Conservation (phyloP, 2,888 invertebrate species). For the Melieria omissa region DNA sequence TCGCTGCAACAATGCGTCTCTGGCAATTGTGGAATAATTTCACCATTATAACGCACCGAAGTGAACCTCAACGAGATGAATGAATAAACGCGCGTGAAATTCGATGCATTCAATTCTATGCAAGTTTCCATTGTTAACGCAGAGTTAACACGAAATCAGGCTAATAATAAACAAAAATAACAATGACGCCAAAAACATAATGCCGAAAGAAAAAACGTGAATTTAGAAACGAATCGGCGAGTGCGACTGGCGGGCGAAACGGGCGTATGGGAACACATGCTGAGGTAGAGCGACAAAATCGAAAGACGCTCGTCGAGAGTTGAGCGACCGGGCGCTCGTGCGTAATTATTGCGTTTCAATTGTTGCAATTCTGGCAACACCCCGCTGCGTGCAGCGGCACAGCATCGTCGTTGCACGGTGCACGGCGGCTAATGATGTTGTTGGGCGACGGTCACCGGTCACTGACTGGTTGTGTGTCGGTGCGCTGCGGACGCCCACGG, state of each 20-base stretch:
- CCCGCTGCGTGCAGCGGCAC: conserved; percentile 34
- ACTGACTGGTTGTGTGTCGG: neutral
- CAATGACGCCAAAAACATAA: conserved; percentile 15
- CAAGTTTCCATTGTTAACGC: too few relatives aligned
- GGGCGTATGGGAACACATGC: neutral
- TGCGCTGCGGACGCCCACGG: neutral
- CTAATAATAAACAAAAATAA: conserved; percentile 42
- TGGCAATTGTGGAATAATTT: too few relatives aligned
- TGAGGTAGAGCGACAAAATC: conserved; percentile 7
- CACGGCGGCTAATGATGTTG: conserved; percentile 26
- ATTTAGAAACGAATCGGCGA: conserved; percentile 8
- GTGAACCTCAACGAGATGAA: neutral
- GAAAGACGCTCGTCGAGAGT: neutral
- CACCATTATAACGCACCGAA: too few relatives aligned
- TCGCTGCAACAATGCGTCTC: too few relatives aligned
- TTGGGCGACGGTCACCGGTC: neutral
- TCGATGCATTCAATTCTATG: too few relatives aligned
- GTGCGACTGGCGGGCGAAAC: conserved; percentile 3
- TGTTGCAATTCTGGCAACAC: conserved; percentile 48
- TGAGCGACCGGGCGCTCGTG: conserved; percentile 26
- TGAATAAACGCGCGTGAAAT: conserved; percentile 7
- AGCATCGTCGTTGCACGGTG: conserved; percentile 15
- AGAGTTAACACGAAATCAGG: conserved; percentile 33
- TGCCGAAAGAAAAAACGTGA: conserved; percentile 3
- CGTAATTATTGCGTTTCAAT: conserved; percentile 49